Percentiles rank a stretch among this genome's conserved stretches.
Conservation (phyloP, 2,888 invertebrate species). For the Melieria omissa region DNA sequence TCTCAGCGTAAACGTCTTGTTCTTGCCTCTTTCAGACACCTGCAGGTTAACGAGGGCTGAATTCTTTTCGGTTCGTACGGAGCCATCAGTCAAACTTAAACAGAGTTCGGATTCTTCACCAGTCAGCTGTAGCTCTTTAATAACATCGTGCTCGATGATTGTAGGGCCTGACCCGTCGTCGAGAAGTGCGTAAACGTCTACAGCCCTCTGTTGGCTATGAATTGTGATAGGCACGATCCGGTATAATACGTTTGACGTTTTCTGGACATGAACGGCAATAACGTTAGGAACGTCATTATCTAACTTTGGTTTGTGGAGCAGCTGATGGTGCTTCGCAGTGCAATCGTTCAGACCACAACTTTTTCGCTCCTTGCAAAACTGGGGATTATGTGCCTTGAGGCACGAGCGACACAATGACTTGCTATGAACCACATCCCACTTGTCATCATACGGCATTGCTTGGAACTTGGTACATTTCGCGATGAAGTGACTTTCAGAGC, state of each 20-base stretch:
- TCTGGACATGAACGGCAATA: slow-evolving; percentile 3
- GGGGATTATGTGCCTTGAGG: slow-evolving; percentile 2
- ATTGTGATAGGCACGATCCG: slow-evolving; percentile 34
- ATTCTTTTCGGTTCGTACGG: slow-evolving; percentile 30
- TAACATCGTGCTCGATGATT: slow-evolving; percentile 22
- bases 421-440: slow-evolving; percentile 28
- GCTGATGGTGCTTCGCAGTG: slow-evolving; percentile 30
- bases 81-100: slow-evolving; percentile 37
- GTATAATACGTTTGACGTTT: slow-evolving; percentile 30
- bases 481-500: neutral
- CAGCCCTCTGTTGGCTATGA: neutral
- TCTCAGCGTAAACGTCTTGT: slow-evolving; percentile 22
- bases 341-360: no score
- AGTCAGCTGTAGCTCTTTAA: slow-evolving; percentile 9
- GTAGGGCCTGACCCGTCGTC: slow-evolving; percentile 37
- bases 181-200: slow-evolving; percentile 32
- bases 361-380: neutral
- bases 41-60: slow-evolving; percentile 23
- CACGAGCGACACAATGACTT: slow-evolving; percentile 27
- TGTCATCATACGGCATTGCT: slow-evolving; percentile 11
- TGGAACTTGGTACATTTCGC: slow-evolving; percentile 11
- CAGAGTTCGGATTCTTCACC: slow-evolving; percentile 27
- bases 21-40: slow-evolving; percentile 23
- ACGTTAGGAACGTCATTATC: neutral
- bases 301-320: slow-evolving; percentile 26